Evolutionary conservation across 1,140 invertebrate species (phyloP).

Genomic region (Ceratina calcarata): DNA sequence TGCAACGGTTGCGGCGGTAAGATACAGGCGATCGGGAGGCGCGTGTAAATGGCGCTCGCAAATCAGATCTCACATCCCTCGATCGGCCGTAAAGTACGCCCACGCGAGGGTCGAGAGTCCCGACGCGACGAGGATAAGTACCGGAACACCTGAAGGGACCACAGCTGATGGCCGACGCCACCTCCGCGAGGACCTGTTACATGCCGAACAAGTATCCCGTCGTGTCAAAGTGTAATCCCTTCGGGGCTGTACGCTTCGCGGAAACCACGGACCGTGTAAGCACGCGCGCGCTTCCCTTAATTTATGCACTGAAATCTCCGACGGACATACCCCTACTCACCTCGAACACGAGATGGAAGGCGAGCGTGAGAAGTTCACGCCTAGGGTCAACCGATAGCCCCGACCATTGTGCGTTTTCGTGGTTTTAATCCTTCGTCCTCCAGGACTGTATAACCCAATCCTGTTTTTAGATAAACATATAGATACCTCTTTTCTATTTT

Average conservation of each 20-base stretch:
- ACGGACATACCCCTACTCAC: background rate
- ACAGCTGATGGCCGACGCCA: constrained; percentile 37
- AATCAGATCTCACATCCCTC: constrained; percentile 68
- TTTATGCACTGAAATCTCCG: constrained; percentile 18
- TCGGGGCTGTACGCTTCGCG: constrained; percentile 2
- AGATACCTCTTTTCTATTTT: no score
- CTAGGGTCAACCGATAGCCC: background rate
- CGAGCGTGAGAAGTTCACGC: background rate
- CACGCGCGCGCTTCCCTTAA: background rate
- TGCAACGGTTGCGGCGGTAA: constrained; percentile 70
- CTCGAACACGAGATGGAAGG: background rate
- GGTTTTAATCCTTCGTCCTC: no score
- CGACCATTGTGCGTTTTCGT: no score
- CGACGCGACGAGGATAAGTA: constrained; percentile 52
- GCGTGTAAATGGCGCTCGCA: constrained; percentile 70
- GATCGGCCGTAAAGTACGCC: constrained; percentile 70
- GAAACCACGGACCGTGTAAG: constrained; percentile 22
- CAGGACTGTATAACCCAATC: no score
- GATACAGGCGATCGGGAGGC: constrained; percentile 60
- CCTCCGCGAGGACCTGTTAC: constrained; percentile 41
- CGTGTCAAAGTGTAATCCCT: constrained; percentile 41
- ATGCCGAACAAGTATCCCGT: constrained; percentile 39
- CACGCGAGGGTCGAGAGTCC: constrained; percentile 64
- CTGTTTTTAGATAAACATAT: no score
- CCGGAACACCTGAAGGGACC: constrained; percentile 52